Percentiles rank a stretch among this genome's conserved stretches.
phyloP scores from a whole-genome alignment of 2,797 vertebrate species.

The Gastrophryne carolinensis region DNA sequence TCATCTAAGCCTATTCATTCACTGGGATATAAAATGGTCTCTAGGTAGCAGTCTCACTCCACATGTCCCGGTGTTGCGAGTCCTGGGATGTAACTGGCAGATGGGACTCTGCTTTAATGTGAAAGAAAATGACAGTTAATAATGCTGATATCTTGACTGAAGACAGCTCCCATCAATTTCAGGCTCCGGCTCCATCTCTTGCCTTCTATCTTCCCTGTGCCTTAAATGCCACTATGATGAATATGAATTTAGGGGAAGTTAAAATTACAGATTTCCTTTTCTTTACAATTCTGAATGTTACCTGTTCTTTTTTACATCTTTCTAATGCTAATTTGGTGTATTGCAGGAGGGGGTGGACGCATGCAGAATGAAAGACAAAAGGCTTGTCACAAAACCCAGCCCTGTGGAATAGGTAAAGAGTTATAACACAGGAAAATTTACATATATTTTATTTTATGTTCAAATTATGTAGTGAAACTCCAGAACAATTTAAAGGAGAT shows the following conservation, averaged over 20 bases:
- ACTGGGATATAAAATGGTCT: constrained; percentile 43
- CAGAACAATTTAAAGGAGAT: too few species aligned
- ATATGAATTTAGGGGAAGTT: constrained; percentile 48
- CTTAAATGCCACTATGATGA: constrained; percentile 50
- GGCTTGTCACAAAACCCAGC: too few species aligned
- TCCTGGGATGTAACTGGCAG: constrained; percentile 45
- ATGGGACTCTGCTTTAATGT: constrained; percentile 51
- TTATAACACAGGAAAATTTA: neutral
- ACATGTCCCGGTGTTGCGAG: constrained; percentile 14
- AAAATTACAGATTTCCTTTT: constrained; percentile 35
- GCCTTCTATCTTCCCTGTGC: constrained; percentile 29
- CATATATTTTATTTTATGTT: too few species aligned
- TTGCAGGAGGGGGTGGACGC: neutral
- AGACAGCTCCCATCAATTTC: constrained; percentile 49
- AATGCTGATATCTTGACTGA: constrained; percentile 51
- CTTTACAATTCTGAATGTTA: neutral
- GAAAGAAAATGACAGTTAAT: constrained; percentile 53
- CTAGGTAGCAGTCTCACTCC: constrained; percentile 36
- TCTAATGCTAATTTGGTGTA: neutral
- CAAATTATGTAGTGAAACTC: too few species aligned
- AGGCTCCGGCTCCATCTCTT: constrained; percentile 18
- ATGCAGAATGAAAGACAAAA: neutral
- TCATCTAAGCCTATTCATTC: constrained; percentile 43
- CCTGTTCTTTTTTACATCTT: neutral
- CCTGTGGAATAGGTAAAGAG: too few species aligned